Conservation (phyloP, 35 echinoderm and acorn worm species). For the Apostichopus japonicus region DNA sequence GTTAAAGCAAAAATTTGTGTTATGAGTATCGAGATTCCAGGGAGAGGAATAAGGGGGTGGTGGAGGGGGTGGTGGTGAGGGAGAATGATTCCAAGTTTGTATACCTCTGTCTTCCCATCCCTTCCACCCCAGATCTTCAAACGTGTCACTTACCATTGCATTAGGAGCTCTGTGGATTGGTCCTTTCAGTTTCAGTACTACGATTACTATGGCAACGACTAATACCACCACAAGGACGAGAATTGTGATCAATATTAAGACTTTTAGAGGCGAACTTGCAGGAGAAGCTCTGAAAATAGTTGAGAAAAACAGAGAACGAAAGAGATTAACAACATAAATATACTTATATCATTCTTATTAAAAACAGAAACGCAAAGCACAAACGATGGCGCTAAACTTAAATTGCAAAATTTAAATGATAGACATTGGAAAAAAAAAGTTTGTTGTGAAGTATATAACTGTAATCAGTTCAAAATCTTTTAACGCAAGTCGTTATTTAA, state of each 20-base stretch:
- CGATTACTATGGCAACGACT: not conserved
- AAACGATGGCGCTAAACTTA: not conserved
- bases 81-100: too few species aligned
- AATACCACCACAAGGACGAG: constrained; percentile 9
- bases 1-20: too few species aligned
- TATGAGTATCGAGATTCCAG: too few species aligned
- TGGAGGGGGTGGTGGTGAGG: too few species aligned
- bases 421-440: too few species aligned
- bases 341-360: not conserved
- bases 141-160: not conserved
- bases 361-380: not conserved
- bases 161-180: not conserved
- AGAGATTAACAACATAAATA: not conserved
- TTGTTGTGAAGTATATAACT: too few species aligned
- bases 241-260: not conserved
- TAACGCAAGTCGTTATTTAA: too few species aligned
- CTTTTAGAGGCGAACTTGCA: not conserved
- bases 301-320: not conserved
- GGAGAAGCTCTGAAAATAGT: not conserved
- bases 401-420: not conserved
- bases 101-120: too few species aligned
- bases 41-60: too few species aligned
- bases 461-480: too few species aligned
- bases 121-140: too few species aligned
- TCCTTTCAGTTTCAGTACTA: not conserved